A percentile compares a stretch with the other conserved stretches of the same genome.
These are phyloP conservation scores for Alfaro cultratus DNA, from an alignment of 2,797 vertebrate genomes.

Conservation along the genomic window DNA sequence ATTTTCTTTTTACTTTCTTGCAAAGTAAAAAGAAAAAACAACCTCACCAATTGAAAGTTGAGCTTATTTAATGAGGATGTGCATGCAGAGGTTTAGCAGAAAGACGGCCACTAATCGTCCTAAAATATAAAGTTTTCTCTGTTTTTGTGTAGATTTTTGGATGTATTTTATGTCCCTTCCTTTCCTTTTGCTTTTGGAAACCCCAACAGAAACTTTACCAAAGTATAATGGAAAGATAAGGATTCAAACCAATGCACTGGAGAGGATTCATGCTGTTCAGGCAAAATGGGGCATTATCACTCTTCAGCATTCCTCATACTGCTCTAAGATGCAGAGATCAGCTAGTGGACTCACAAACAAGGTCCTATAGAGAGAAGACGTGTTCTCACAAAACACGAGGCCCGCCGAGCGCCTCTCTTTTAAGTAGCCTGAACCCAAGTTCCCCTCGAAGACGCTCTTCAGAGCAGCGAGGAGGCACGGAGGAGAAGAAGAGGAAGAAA, in stretches of 20 bases:
- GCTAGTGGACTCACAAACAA: conserved; percentile 92
- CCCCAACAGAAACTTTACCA: background rate
- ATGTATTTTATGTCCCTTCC: background rate
- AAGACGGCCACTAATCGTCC: conserved; percentile 23
- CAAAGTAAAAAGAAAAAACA: background rate
- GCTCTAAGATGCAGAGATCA: conserved; percentile 72
- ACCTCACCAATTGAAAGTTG: background rate
- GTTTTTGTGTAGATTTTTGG: background rate
- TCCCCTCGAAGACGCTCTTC: conserved; percentile 97
- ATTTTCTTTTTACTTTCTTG: no score
- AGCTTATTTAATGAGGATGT: background rate
- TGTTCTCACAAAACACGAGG: conserved; percentile 98
- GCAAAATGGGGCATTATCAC: conserved; percentile 20
- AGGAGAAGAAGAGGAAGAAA: conserved; percentile 81
- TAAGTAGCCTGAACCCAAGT: conserved; percentile 93
- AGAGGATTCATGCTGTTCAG: conserved; percentile 75
- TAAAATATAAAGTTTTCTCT: background rate
- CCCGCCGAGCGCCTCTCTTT: conserved; percentile 92
- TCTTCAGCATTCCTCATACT: conserved; percentile 10
- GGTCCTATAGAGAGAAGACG: conserved; percentile 92
- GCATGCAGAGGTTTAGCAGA: conserved; percentile 4
- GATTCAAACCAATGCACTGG: conserved; percentile 69
- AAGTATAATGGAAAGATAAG: conserved; percentile 8
- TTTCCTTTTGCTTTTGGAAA: conserved; percentile 17
- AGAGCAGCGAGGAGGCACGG: conserved; percentile 63